These are phyloP conservation scores for Pseudolaguvia tuberculata DNA, from an alignment of 2,113 vertebrate genomes.

Conservation along the genomic window DNA sequence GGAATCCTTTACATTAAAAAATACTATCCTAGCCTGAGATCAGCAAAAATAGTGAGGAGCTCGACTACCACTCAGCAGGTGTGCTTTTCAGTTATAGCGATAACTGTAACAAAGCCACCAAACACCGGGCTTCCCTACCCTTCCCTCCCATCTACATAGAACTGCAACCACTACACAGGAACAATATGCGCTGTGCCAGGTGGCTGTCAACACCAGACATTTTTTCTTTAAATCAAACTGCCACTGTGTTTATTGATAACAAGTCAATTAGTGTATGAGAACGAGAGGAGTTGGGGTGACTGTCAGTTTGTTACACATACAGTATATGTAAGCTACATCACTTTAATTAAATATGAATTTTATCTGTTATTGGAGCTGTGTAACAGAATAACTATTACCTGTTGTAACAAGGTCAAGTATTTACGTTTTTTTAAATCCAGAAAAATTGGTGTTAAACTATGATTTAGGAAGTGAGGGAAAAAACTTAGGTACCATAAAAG, in stretches of 20 bases:
- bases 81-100: conserved; percentile 34
- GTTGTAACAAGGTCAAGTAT: not conserved
- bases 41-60: conserved; percentile 9
- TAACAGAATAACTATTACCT: not conserved
- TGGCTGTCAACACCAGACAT: conserved; percentile 62
- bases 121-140: conserved; percentile 21
- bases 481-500: not conserved
- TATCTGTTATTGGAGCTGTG: conserved; percentile 17
- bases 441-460: not conserved
- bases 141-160: conserved; percentile 22
- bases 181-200: conserved; percentile 63
- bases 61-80: conserved; percentile 35
- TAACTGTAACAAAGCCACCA: conserved; percentile 40
- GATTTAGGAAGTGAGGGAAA: not conserved
- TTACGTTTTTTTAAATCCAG: not conserved
- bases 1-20: conserved; percentile 7
- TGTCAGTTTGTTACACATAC: conserved; percentile 69
- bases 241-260: conserved; percentile 72
- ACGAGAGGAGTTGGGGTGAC: conserved; percentile 61
- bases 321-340: conserved; percentile 66
- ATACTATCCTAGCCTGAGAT: conserved; percentile 20
- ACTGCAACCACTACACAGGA: conserved; percentile 40
- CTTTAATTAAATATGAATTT: not conserved
- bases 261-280: conserved; percentile 65
- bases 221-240: conserved; percentile 68